Percentiles rank a stretch among this genome's conserved stretches.
Evolutionary conservation across 1,140 invertebrate genomes (phyloP).

Genomic region (Galleria mellonella): DNA sequence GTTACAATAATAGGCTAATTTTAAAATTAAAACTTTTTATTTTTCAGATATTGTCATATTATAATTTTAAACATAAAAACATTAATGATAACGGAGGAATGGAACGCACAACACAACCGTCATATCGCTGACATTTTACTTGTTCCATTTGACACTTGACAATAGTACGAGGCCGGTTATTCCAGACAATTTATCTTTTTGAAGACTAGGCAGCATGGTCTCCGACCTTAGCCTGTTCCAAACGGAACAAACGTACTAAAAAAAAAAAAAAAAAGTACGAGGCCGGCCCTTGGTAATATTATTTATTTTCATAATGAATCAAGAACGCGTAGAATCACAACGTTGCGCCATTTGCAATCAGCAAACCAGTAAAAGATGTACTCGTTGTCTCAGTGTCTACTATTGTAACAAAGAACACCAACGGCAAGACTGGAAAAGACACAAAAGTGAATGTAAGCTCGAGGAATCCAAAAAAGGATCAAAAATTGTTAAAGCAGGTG

Average conservation of each 20-base stretch:
- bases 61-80: too few species aligned
- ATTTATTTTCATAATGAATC: conserved; percentile 68
- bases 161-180: background rate
- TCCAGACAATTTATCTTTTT: too few species aligned
- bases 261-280: conserved; percentile 9
- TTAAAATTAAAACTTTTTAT: too few species aligned
- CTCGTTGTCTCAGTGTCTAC: conserved; percentile 80
- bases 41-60: too few species aligned
- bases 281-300: conserved; percentile 47
- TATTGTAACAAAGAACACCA: conserved; percentile 89
- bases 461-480: conserved; percentile 51
- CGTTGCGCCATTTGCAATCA: conserved; percentile 81
- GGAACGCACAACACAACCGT: background rate
- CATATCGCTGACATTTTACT: conserved; percentile 15
- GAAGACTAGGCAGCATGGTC: too few species aligned
- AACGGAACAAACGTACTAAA: too few species aligned
- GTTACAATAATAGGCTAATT: too few species aligned
- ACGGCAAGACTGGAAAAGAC: conserved; percentile 83
- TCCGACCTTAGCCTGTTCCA: too few species aligned
- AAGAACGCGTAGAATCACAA: conserved; percentile 38
- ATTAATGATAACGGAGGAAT: too few species aligned
- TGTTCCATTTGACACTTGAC: conserved; percentile 14
- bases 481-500: conserved; percentile 34
- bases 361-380: conserved; percentile 83
- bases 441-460: conserved; percentile 76